A percentile compares a stretch with the other conserved stretches of the same genome.
phyloP scores from a whole-genome alignment of 1,140 invertebrate species.

The Piezodorus guildinii region DNA sequence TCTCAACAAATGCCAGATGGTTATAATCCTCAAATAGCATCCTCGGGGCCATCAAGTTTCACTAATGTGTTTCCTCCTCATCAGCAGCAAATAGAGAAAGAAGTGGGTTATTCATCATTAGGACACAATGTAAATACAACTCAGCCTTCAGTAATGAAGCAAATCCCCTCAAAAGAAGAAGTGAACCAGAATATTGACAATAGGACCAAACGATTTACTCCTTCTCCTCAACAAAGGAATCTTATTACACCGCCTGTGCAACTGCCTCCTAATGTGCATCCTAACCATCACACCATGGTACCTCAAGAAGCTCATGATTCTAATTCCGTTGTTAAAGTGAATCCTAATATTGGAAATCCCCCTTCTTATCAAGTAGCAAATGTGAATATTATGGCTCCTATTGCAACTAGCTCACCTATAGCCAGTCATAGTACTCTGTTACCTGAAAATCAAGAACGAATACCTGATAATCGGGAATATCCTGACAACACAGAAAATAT shows the following conservation, averaged over 20 bases:
- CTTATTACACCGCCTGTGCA: background rate
- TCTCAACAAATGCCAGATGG: slow-evolving; percentile 3
- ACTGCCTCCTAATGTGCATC: background rate
- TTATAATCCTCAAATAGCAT: background rate
- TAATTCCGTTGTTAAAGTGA: background rate
- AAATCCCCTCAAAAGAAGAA: background rate
- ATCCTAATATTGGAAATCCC: background rate
- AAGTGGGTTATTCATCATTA: background rate
- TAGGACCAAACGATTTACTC: background rate
- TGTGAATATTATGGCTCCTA: background rate
- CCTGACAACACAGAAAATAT: slow-evolving; percentile 29
- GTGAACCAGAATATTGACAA: background rate
- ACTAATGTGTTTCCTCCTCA: background rate
- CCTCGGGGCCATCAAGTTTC: background rate
- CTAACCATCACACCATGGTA: background rate
- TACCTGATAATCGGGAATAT: slow-evolving; percentile 3
- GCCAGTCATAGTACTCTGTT: background rate
- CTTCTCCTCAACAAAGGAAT: background rate
- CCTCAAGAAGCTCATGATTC: background rate
- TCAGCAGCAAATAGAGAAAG: background rate
- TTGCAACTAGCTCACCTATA: slow-evolving; percentile 1
- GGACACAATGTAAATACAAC: background rate
- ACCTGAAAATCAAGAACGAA: slow-evolving; percentile 26
- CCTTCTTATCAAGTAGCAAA: background rate
- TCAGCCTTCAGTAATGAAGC: background rate